Conservation (phyloP, 2,888 invertebrate species). For the Perizoma flavofasciatum region DNA sequence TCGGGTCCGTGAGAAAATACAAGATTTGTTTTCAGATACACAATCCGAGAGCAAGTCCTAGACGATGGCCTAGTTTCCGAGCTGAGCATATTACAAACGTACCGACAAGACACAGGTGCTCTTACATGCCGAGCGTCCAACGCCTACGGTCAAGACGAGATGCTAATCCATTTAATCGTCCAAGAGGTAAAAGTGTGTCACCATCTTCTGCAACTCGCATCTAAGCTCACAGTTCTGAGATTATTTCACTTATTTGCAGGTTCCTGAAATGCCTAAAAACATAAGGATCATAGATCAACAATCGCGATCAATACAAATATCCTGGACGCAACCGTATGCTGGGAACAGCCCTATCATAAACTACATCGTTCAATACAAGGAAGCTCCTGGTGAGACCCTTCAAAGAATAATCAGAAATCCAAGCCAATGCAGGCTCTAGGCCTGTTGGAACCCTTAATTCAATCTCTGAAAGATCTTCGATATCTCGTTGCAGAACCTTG, state of each 20-base stretch:
- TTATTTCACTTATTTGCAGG: conserved; percentile 76
- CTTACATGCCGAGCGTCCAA: conserved; percentile 95
- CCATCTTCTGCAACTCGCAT: not conserved
- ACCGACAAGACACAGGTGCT: conserved; percentile 94
- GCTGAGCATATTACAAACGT: conserved; percentile 92
- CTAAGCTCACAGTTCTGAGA: not conserved
- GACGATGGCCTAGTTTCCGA: conserved; percentile 94
- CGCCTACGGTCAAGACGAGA: conserved; percentile 94
- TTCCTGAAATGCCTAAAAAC: conserved; percentile 95
- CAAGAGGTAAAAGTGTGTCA: conserved; percentile 85
- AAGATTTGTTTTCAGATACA: conserved; percentile 79
- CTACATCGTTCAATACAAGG: conserved; percentile 95
- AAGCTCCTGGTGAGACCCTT: conserved; percentile 86
- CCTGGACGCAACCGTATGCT: conserved; percentile 95
- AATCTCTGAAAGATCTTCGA: conserved; percentile 16
- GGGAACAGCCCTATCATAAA: conserved; percentile 95
- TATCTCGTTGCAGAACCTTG: conserved; percentile 86
- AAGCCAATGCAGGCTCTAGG: conserved; percentile 15
- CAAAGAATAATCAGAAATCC: not conserved
- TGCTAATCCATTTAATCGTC: conserved; percentile 94
- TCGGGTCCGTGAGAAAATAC: conserved; percentile 6
- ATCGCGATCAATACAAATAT: conserved; percentile 92
- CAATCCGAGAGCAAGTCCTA: conserved; percentile 89
- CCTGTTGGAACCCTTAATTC: conserved; percentile 7
- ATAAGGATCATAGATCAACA: conserved; percentile 93